A percentile compares a stretch with the other conserved stretches of the same genome.
These are phyloP conservation scores for Zaprionus lineosus DNA, from an alignment of 2,888 invertebrate species.

Conservation along the genomic window DNA sequence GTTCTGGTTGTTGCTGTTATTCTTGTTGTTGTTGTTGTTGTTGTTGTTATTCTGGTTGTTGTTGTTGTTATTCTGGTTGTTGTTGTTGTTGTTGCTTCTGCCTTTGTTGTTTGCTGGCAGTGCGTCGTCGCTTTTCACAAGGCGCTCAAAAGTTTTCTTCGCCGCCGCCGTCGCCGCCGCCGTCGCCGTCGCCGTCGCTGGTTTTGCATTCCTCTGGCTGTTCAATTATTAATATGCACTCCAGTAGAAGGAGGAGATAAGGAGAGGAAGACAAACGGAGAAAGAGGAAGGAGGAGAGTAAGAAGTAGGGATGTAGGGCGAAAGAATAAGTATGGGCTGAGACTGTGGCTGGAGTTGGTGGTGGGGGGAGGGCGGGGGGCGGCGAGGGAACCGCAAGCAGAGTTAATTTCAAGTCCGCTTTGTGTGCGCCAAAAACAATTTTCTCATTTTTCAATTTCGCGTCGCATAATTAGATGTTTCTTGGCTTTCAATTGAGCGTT, in stretches of 20 bases:
- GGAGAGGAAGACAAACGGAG: not conserved
- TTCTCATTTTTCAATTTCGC: constrained; percentile 52
- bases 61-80: constrained; percentile 17
- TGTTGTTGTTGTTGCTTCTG: constrained; percentile 18
- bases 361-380: no score
- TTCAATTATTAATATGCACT: constrained; percentile 68
- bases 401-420: constrained; percentile 11
- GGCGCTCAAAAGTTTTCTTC: constrained; percentile 19
- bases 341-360: no score
- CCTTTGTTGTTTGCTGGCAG: constrained; percentile 6
- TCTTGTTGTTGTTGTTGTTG: constrained; percentile 15
- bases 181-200: no score
- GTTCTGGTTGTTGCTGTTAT: constrained; percentile 17
- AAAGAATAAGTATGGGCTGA: no score
- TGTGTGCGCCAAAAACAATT: constrained; percentile 35
- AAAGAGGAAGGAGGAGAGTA: not conserved
- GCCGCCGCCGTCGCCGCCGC: no score
- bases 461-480: constrained; percentile 61
- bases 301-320: no score
- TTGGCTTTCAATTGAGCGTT: constrained; percentile 43
- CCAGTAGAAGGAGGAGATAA: constrained; percentile 37
- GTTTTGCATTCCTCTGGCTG: constrained; percentile 54
- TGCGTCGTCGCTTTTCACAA: constrained; percentile 12
- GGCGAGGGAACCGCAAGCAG: no score
- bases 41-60: constrained; percentile 12